A percentile compares a stretch with the other conserved stretches of the same genome.
These are phyloP conservation scores for Nymphicus hollandicus DNA, from an alignment of 2,113 vertebrate genomes.

Conservation along the genomic window DNA sequence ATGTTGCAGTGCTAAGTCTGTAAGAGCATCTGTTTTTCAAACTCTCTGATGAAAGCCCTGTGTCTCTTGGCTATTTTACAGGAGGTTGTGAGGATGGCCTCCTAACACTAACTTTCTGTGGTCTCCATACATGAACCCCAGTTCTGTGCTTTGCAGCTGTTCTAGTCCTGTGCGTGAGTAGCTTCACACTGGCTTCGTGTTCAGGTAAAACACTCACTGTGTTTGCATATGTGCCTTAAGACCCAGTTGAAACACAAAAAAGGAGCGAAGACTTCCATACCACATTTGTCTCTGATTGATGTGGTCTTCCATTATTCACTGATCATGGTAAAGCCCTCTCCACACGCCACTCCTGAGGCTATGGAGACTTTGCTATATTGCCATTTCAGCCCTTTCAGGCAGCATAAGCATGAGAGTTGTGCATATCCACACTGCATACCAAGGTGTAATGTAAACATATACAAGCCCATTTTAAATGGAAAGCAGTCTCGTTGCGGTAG, in stretches of 20 bases:
- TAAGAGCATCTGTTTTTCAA: constrained; percentile 1
- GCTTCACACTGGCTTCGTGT: not conserved
- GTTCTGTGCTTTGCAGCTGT: not conserved
- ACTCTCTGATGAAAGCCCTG: not conserved
- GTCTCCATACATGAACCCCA: not conserved
- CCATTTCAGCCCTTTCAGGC: not conserved
- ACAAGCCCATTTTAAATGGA: not conserved
- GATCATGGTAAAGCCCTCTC: not conserved
- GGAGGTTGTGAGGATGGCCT: not conserved
- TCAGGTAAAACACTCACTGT: not conserved
- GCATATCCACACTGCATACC: not conserved
- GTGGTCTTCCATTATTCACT: not conserved
- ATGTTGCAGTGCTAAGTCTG: not conserved
- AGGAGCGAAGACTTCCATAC: not conserved
- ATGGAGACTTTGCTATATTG: not conserved
- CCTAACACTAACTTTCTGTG: not conserved
- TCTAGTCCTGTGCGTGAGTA: not conserved
- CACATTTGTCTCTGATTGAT: not conserved
- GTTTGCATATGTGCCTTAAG: not conserved
- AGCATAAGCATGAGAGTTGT: not conserved
- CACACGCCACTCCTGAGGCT: not conserved
- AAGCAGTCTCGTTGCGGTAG: not conserved
- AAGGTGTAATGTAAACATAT: constrained; percentile 2
- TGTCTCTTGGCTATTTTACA: not conserved
- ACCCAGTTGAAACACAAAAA: not conserved